Evolutionary conservation across 2,888 invertebrate genomes (phyloP), one percentile per base, ranked within the genome.

Genomic region (Andrena chrysosceles): DNA sequence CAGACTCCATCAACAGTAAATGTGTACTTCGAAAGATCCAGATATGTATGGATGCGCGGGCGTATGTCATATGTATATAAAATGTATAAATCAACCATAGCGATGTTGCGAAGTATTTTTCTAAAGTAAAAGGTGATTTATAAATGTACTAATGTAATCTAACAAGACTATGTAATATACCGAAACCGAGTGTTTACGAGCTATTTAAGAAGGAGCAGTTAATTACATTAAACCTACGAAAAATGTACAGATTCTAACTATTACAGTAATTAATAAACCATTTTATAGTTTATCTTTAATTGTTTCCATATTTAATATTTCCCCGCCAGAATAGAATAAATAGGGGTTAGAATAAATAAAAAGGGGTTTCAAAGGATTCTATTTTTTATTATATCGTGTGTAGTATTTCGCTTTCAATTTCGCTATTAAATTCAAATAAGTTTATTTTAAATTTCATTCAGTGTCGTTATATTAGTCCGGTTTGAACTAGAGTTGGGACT

Each of bases 1-100:
- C 77, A 90, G 92, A 74, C 81, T 88, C 70, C 91, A 89, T 59
- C 91, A 88, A 73, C 86, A 91, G 67, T 91, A 89, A 66, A 68
- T 70, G n/a, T 60, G n/a, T 54, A 33, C 42, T 60, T 23, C 29
- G 54, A 79, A 60, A 52, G 42, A 63, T 56, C 4, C 13, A 8
- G 66, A 20, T 31, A 63, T 71, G 69, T 59, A 73, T 71, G 68
- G 63, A 10, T 68, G 33, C 48, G 75, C 29, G 73, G 29, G 69
- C 29, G 48, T 59, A 59, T 70, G 48, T 74, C 54, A 60, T 59
- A 66, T 77, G 73, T 84, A 82, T 26, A 84, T 86, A 78, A 64
- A 42, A 31, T 66, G 52, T 81, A 76, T 76, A 78, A 77, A 70
- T 60, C 54, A 10, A 64, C 42, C 29, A 35, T 77, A 20, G 49